Evolutionary conservation across 2,113 vertebrate genomes (phyloP), one percentile per base, ranked within the genome.

Genomic region (Macquaria australasica): DNA sequence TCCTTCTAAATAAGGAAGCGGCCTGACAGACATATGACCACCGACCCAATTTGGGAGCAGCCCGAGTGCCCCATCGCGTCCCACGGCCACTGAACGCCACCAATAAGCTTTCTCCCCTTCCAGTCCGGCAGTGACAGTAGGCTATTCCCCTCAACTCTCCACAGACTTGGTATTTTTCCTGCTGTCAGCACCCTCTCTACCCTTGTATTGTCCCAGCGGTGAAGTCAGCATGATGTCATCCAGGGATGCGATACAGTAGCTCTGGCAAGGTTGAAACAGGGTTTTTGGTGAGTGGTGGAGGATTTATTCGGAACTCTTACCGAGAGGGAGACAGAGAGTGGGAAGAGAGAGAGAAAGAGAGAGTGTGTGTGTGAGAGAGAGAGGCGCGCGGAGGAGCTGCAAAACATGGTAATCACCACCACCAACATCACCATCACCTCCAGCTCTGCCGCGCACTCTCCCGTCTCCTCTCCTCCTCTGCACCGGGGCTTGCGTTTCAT

Each of bases 1-100:
- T 95, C 95, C 83, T 94, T 97, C 96, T 97, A 97, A 97, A 97
- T 97, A 97, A 97, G 96, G 96, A 96, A 97, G 93, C 92, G 59
- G 88, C 90, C 82, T 79, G 90, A 91, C 93, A 93, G 94, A 94
- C 96, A 93, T 95, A 95, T 89, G 89, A 94, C 94, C 94, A 91
- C 87, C 92, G 39, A 86, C 93, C 96, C 96, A 94, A 94, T 96
- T 96, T 96, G 96, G 96, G 93, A 94, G 93, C 95, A 92, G 92
- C 90, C 88, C 84, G 84, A 85, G 90, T 87, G 91, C 90, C 79
- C 94, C 91, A 89, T 94, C 88, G 92, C 73, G 87, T 87, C 88
- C 90, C 71, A 28, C 78, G 86, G 84, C 84, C 88, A 68, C 90
- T 73, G 77, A 85, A 64, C 81, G 82, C 88, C 87, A 84, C 93